Base-by-base conservation (phyloP, 2,113 vertebrate species). In the Elephantulus edwardii region DNA sequence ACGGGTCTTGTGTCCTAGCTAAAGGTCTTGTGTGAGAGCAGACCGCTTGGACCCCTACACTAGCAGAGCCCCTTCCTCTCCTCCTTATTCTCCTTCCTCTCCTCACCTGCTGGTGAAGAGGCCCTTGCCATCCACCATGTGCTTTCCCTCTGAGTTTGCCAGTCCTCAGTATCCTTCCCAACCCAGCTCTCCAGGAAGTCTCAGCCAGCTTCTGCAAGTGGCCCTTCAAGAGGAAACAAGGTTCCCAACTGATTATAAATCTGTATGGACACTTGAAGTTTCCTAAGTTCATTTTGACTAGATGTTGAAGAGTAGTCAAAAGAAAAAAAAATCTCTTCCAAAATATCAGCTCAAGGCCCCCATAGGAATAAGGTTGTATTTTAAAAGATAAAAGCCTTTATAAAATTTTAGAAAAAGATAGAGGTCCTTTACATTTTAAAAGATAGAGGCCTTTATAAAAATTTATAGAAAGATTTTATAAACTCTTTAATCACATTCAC, bases 31-130 rank as follows among this genome's bases (percentile, higher is more conserved):
- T n/a, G n/a, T n/a, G n/a, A n/a, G n/a, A n/a, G n/a, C n/a, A n/a
- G n/a, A n/a, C n/a, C n/a, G n/a, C n/a, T n/a, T n/a, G n/a, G n/a
- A n/a, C n/a, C n/a, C n/a, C n/a, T n/a, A n/a, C n/a, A n/a, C n/a
- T n/a, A n/a, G n/a, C n/a, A n/a, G n/a, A n/a, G n/a, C n/a, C n/a
- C n/a, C n/a, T n/a, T n/a, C n/a, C n/a, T n/a, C n/a, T n/a, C n/a
- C n/a, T n/a, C n/a, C n/a, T n/a, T n/a, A n/a, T n/a, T n/a, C n/a
- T n/a, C n/a, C n/a, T n/a, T n/a, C n/a, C 9, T 60, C 56, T 12
- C 10, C 22, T 9, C 6, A 1, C 3, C n/a, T 30, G 6, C 62
- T 5, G 0, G 5, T 5, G 33, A n/a, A 0, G 3, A 9, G 30
- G 12, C 76, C 30, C 0, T 13, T 28, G 3, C 35, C 19, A 28